Evolutionary conservation across 2,888 invertebrate species (phyloP).

Genomic region (Caenorhabditis sp.): DNA sequence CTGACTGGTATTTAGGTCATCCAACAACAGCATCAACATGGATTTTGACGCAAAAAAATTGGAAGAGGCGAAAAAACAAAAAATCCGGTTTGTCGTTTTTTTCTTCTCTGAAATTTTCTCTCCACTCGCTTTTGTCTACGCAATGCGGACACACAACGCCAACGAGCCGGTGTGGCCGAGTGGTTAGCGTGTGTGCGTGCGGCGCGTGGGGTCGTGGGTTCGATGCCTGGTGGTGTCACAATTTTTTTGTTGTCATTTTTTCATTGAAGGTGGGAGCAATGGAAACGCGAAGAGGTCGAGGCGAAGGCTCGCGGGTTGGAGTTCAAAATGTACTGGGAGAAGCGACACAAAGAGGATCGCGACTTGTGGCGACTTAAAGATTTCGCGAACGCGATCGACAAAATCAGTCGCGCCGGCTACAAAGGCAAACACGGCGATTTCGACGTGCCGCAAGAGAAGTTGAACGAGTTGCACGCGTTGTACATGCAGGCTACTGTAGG

Average conservation of each 20-base stretch:
- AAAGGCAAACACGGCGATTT: slow-evolving; percentile 61
- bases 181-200: too few species aligned
- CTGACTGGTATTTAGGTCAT: slow-evolving; percentile 24
- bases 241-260: slow-evolving; percentile 10
- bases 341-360: slow-evolving; percentile 50
- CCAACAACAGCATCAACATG: too few species aligned
- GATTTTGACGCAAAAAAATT: slow-evolving; percentile 52
- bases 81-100: slow-evolving; percentile 21
- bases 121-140: slow-evolving; percentile 3
- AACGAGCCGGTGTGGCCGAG: too few species aligned
- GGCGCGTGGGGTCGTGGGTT: too few species aligned
- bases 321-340: slow-evolving; percentile 58
- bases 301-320: slow-evolving; percentile 50
- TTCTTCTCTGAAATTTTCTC: slow-evolving; percentile 25
- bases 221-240: too few species aligned
- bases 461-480: slow-evolving; percentile 49
- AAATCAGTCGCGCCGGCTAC: slow-evolving; percentile 60
- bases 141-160: slow-evolving; percentile 1
- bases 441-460: slow-evolving; percentile 52
- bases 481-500: slow-evolving; percentile 58
- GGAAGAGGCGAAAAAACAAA: slow-evolving; percentile 48
- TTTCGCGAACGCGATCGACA: slow-evolving; percentile 60
- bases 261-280: slow-evolving; percentile 40
- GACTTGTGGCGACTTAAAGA: slow-evolving; percentile 60
- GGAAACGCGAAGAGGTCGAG: slow-evolving; percentile 54